Percentiles rank a stretch among this genome's conserved stretches.
Conservation (phyloP, 2,888 invertebrate genomes). For the Thera obeliscata region DNA sequence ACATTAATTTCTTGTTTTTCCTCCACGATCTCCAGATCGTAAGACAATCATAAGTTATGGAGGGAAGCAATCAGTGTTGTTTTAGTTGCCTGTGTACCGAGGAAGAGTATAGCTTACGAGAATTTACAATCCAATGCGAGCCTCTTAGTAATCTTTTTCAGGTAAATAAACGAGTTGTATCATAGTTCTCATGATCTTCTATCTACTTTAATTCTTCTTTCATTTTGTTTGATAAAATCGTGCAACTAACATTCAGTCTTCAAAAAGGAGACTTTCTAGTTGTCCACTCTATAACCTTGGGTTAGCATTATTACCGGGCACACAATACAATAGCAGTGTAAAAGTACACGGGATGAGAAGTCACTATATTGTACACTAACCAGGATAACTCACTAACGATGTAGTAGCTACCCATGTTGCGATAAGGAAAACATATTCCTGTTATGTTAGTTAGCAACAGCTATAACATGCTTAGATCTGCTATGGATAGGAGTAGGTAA, state of each 20-base stretch:
- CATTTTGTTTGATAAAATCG: background rate
- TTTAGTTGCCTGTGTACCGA: slow-evolving; percentile 57
- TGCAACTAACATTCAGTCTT: background rate
- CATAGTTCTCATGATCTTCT: background rate
- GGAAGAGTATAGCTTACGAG: slow-evolving; percentile 49
- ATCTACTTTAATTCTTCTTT: background rate
- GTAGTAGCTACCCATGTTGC: no score
- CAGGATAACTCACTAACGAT: no score
- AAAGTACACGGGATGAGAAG: no score
- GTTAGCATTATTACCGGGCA: background rate
- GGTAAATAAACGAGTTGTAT: slow-evolving; percentile 47
- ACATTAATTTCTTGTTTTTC: background rate
- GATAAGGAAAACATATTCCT: no score
- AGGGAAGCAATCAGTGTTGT: slow-evolving; percentile 48
- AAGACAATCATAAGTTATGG: slow-evolving; percentile 1
- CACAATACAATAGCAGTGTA: no score
- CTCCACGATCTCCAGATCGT: background rate
- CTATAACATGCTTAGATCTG: no score
- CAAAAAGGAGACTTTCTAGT: background rate
- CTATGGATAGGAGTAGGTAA: no score
- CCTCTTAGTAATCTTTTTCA: slow-evolving; percentile 59
- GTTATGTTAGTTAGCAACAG: no score
- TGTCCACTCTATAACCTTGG: background rate
- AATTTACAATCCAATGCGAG: slow-evolving; percentile 52
- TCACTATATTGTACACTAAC: no score